Percentiles rank a stretch among this genome's conserved stretches.
Evolutionary conservation across 2,888 invertebrate genomes (phyloP).

Genomic region (Crocallis elinguaria): DNA sequence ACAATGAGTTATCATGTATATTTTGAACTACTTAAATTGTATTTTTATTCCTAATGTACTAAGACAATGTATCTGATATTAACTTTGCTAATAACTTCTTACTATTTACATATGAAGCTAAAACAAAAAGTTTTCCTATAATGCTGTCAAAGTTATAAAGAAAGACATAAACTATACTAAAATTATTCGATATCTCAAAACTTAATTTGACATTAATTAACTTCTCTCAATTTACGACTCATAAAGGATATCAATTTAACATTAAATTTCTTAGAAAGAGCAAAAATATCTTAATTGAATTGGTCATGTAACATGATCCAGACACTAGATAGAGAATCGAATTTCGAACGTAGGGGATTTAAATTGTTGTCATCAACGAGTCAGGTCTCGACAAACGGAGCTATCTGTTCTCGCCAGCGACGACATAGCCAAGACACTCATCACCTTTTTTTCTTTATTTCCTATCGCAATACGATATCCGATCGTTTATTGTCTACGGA

Average conservation of each 20-base stretch:
- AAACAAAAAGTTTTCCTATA: no score
- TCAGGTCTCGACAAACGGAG: constrained; percentile 42
- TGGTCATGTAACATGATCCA: constrained; percentile 60
- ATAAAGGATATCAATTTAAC: constrained; percentile 18
- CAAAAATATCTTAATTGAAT: constrained; percentile 59
- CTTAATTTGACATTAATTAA: constrained; percentile 1
- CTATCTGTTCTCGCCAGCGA: constrained; percentile 74
- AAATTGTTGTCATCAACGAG: constrained; percentile 61
- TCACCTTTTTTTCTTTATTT: constrained; percentile 71
- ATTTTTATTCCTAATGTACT: no score
- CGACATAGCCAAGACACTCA: constrained; percentile 68
- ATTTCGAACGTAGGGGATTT: constrained; percentile 51
- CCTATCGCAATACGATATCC: constrained; percentile 79
- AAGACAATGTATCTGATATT: no score
- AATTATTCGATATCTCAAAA: neutral
- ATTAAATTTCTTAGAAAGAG: constrained; percentile 20
- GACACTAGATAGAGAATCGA: constrained; percentile 38
- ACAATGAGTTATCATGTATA: no score
- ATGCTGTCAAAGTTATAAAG: neutral
- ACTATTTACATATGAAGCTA: no score
- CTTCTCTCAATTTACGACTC: constrained; percentile 16
- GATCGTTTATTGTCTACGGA: constrained; percentile 72
- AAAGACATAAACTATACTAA: neutral
- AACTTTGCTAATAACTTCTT: no score
- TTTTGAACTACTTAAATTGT: no score